Base-by-base conservation (phyloP, 53 echinoderm and acorn worm species). In the Zoroaster sp. region DNA sequence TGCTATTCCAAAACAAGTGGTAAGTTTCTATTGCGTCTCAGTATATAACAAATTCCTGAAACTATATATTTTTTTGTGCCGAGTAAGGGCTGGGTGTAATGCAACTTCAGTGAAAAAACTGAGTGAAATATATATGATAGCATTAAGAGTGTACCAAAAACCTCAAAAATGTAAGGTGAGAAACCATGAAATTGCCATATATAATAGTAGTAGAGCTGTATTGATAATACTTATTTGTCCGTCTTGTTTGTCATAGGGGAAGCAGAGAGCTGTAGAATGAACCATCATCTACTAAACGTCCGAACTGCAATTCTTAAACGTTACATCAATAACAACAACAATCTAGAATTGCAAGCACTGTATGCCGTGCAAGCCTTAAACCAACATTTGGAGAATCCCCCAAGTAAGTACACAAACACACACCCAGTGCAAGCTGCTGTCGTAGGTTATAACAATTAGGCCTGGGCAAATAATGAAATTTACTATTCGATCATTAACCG, bases 361-460 rank as follows among this genome's bases (percentile, higher is more conserved):
- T 97, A 88, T 86, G 95, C 97, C 45, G 95, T 97, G 36, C 97
- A 97, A 74, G 92, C 95, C 65, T 89, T 97, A 59, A 97, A 97
- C 45, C 87, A 94, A 67, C 92, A 79, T 86, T 45, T 97, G 67
- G 90, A 92, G 23, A 97, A 86, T 68, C 97, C 97, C 72, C 97
- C 95, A 78, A 89, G 97, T 97, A 92, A 93, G 87, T 76, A 4
- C 44, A 41, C 15, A 41, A 45, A 20, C 4, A 74, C 4, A 30
- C 8, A 18, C n/a, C 7, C n/a, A 21, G 15, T 39, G 1, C 20
- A 43, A 66, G 20, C 5, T 6, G n/a, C n/a, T n/a, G n/a, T n/a
- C n/a, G n/a, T n/a, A n/a, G n/a, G n/a, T n/a, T n/a, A n/a, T n/a
- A n/a, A n/a, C n/a, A n/a, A n/a, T n/a, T n/a, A n/a, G n/a, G n/a